Evolutionary conservation across 2,888 invertebrate genomes (phyloP), one percentile per base, ranked within the genome.

Genomic region (Ctena decussata): DNA sequence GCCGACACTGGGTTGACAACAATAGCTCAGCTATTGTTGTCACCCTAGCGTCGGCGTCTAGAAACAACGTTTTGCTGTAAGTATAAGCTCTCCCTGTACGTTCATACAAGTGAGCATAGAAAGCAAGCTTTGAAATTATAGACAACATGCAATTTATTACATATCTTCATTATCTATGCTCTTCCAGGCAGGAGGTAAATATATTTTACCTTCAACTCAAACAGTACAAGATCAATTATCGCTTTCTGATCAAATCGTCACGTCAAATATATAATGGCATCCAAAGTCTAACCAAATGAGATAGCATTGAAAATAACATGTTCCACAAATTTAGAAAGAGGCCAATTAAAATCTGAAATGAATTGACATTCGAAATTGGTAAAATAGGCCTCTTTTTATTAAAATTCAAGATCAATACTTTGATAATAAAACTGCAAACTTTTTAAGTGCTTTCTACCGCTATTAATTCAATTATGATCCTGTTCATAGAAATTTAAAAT

Each of bases 361-460:
- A 65, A 30, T 15, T 60, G 35, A 65, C 65, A 65, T 65, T 35
- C 35, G 35, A 65, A 35, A 35, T 65, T 65, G 65, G 35, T 30
- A 35, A 65, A 65, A 65, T 65, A 35, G 65, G 65, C 65, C 21
- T 65, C 65, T 65, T 35, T 65, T 65, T 65, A 65, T 65, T 30
- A 24, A 35, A 32, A 65, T 65, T 11, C 60, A 6, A 32, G 65
- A 65, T 65, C 65, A 65, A 65, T 65, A 65, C 32, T 11, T 21
- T n/a, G 32, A 65, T 35, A 65, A 65, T 65, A 35, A 65, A 65
- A 35, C 11, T 35, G 35, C 35, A 35, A 35, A 35, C 57, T 57
- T 35, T 65, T 65, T 65, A 65, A 65, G 65, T 65, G 30, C 65
- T 65, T 65, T 65, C 65, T 65, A n/a, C 65, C 18, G 15, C 35